Evolutionary conservation across 1,140 invertebrate genomes (phyloP), one percentile per base, ranked within the genome.

Genomic region (Saccostrea cuccullata): DNA sequence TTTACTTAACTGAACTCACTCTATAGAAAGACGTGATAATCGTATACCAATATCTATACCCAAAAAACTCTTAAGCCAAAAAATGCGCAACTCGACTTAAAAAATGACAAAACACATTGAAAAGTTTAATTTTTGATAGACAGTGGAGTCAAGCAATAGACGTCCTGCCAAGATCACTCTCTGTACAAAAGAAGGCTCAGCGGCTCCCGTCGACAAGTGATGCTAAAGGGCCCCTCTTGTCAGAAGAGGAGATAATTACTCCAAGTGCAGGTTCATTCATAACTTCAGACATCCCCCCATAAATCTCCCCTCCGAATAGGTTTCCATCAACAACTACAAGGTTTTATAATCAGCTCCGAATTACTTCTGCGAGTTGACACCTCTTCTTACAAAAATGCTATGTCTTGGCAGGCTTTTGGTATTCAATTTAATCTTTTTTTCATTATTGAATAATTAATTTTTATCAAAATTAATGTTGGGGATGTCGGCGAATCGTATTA

Each of bases 381-480:
- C 70, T 73, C 67, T 30, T 36, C 30, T 77, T 77, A 77, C 26
- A 77, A 77, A 73, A 77, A 26, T 30, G 30, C 23, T 77, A 26
- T 15, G 26, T 15, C 70, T 26, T 77, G 70, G 70, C 70, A 77
- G 70, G 26, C 23, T 36, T 36, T 77, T 30, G 26, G 70, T 77
- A 77, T 77, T 77, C 12, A 15, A 77, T 77, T 26, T 77, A 77
- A 77, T 77, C 70, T 77, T 77, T 77, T 47, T 77, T 77, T 26
- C 70, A 77, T 77, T 77, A 77, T 77, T 77, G 23, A 77, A 77
- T 77, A 77, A 77, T 77, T 77, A 77, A 77, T 77, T 77, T 77
- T 77, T 77, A 77, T 77, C 70, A 77, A 77, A 77, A 77, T 77
- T 77, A 77, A 77, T 77, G 70, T 77, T 36, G 26, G 70, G 30